Evolutionary conservation across 2,113 vertebrate species (phyloP), one percentile per base, ranked within the genome.

Genomic region (Anoura caudifer): DNA sequence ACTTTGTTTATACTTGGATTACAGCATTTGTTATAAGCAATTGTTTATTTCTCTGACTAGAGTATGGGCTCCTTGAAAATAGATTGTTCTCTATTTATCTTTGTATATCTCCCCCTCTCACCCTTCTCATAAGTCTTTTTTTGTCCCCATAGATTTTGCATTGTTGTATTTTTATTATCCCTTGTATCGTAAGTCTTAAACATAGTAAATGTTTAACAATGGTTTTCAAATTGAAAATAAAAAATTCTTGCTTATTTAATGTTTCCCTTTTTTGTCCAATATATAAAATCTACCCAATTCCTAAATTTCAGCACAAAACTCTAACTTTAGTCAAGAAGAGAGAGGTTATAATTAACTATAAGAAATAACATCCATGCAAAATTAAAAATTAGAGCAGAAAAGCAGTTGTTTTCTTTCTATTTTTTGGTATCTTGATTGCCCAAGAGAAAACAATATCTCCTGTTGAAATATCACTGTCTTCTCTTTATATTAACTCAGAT

Each of bases 161-260:
- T 59, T 59, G 56, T 59, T 59, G 56, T 59, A 22, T 59, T 59
- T 59, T 59, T 59, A 24, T 59, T 59, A 24, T 59, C 56, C 24
- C 22, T 59, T 59, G 56, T 24, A 59, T 59, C 56, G 10, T 10
- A 56, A 56, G 56, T 67, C 24, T 77, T 81, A 89, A 77, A 47
- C 15, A 87, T 5, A 77, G 16, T 50, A 59, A 69, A 45, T 56
- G 8, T 47, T 94, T 70, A 77, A 77, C 50, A 81, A 24, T 47
- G 14, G 79, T 90, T 85, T 52, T 70, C 86, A 79, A 54, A 41
- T 14, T 95, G 22, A 91, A 96, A 86, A 92, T 26, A 24, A 72
- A 94, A 90, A 81, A 47, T 43, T 87, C 38, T 79, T 70, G 24
- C 22, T 86, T 85, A 45, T 77, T 75, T 87, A 77, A 65, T 24